phyloP scores from a whole-genome alignment of 2,113 vertebrate genomes.

The Oncorhynchus nerka region DNA sequence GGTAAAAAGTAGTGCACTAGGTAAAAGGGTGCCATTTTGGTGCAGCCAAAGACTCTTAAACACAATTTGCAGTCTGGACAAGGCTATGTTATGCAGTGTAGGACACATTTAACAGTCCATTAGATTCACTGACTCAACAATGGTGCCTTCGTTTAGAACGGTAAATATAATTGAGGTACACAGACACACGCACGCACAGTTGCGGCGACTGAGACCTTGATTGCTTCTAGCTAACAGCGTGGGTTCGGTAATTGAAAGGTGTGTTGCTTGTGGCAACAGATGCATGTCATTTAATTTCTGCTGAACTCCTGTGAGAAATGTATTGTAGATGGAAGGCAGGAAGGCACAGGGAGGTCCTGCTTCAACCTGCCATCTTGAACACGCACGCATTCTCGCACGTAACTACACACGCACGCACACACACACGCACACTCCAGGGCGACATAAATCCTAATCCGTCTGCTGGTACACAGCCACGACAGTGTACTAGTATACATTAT shows the following conservation, averaged over 20 bases:
- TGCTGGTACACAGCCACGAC: background rate
- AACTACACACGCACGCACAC: background rate
- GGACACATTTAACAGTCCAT: too few relatives aligned
- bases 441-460: background rate
- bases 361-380: background rate
- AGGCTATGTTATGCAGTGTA: too few relatives aligned
- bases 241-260: constrained; percentile 8
- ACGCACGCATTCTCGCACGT: too few relatives aligned
- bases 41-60: too few relatives aligned
- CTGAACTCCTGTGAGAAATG: background rate
- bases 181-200: background rate
- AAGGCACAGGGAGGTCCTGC: too few relatives aligned
- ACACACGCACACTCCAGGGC: background rate
- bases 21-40: too few relatives aligned
- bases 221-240: too few relatives aligned
- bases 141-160: too few relatives aligned
- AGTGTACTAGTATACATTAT: background rate
- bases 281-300: background rate
- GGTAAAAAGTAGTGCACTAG: too few relatives aligned
- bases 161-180: background rate
- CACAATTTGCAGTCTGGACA: too few relatives aligned
- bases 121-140: background rate
- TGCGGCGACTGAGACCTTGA: background rate
- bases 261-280: constrained; percentile 15
- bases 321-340: background rate